phyloP scores from a whole-genome alignment of 2,797 vertebrate species.

The Scyliorhinus canicula region DNA sequence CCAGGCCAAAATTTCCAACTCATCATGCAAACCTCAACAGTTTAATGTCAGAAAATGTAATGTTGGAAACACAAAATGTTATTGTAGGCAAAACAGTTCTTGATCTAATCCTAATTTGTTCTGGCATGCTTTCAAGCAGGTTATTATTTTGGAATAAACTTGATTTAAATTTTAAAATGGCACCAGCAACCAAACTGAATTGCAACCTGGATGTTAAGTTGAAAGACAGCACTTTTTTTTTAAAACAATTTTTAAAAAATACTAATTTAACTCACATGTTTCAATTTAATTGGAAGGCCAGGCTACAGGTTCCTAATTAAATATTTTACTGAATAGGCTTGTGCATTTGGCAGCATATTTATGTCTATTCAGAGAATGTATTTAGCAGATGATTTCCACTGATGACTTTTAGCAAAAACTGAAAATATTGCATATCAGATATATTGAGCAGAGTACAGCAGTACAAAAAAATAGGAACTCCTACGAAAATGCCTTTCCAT shows the following conservation, averaged over 20 bases:
- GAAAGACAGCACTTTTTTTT: neutral
- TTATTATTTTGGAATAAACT: neutral
- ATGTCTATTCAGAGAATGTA: neutral
- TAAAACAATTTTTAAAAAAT: neutral
- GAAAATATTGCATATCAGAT: neutral
- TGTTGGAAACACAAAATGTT: neutral
- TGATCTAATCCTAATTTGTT: neutral
- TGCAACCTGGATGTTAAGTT: neutral
- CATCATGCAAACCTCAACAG: neutral
- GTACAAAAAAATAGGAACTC: neutral
- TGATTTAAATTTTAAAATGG: neutral
- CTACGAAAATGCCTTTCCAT: neutral
- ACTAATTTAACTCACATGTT: neutral
- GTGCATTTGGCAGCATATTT: neutral
- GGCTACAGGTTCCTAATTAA: neutral
- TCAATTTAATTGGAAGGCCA: neutral
- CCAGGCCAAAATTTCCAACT: neutral
- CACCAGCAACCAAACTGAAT: neutral
- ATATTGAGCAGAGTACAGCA: neutral
- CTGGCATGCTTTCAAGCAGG: neutral
- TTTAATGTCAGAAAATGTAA: neutral
- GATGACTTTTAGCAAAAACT: neutral
- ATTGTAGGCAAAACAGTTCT: neutral
- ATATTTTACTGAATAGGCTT: neutral
- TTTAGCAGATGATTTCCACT: neutral